Base-by-base conservation (phyloP, 2,888 invertebrate species). In the Sinohyriopsis cumingii region DNA sequence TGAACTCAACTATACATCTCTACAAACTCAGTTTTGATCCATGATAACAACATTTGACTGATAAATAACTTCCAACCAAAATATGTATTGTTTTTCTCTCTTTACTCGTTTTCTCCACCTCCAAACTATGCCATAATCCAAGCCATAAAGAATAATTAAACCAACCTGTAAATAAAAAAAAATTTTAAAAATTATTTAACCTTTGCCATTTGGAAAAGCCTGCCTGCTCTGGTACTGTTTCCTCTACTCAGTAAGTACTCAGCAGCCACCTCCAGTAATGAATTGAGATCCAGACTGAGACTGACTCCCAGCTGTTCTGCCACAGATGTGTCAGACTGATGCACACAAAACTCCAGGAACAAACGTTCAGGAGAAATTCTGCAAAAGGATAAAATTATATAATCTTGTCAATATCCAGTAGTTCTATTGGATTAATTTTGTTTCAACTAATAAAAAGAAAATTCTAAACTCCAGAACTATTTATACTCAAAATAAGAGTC, bases 181-280 rank as follows among this genome's bases (percentile, higher is more conserved):
- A 33, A 6, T 33, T 22, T 24, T 24, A 19, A 54, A 59, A 12
- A 19, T 19, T 15, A 25, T 9, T 71, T 84, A 85, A 94, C 94
- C 91, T 94, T 93, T 0, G 95, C 94, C 69, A 96, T 92, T 84
- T 95, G 94, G 90, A 95, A 97, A 25, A 96, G 92, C 74, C 94
- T 93, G 77, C 95, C 92, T 0, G 96, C 96, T 72, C 94, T 94
- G 65, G 94, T 92, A 73, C 95, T 93, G 80, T 94, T 93, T 20
- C 94, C 94, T 73, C 94, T 93, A 5, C 94, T 92, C 85, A 97
- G 91, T 84, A 95, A 92, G 89, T 94, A 92, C 90, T 96, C 96
- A 0, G 96, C 96, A 54, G 95, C 95, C 81, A 93, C 93, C 87
- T 95, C 95, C 75, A 89, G 89, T 77, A 96, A 91, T 66, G 94